phyloP scores from a whole-genome alignment of 2,888 invertebrate genomes.

The Drosophila bunnanda region DNA sequence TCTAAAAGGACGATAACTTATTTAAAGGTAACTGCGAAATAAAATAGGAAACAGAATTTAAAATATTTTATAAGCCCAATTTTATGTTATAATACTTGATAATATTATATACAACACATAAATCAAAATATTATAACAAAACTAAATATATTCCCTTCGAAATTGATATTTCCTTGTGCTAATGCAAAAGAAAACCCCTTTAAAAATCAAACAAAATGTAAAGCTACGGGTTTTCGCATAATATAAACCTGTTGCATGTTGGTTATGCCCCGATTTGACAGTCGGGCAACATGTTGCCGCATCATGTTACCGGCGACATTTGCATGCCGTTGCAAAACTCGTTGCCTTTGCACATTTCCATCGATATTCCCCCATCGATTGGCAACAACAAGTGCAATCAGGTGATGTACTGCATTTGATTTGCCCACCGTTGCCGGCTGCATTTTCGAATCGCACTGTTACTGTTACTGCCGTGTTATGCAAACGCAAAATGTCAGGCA shows the following conservation, averaged over 20 bases:
- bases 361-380: slow-evolving; percentile 51
- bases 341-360: slow-evolving; percentile 16
- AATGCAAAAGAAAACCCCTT: no score
- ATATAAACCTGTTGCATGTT: slow-evolving; percentile 22
- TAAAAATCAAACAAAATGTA: background rate
- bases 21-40: no score
- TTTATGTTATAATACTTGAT: background rate
- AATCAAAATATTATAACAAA: background rate
- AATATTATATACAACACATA: background rate
- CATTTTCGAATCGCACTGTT: slow-evolving; percentile 22
- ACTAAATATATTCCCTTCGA: background rate
- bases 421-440: slow-evolving; percentile 41
- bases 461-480: slow-evolving; percentile 59
- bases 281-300: slow-evolving; percentile 49
- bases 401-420: slow-evolving; percentile 72
- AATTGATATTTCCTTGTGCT: background rate
- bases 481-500: slow-evolving; percentile 77
- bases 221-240: slow-evolving; percentile 4
- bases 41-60: background rate
- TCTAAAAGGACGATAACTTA: no score
- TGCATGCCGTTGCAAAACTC: slow-evolving; percentile 56
- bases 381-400: slow-evolving; percentile 73
- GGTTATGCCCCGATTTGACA: slow-evolving; percentile 33
- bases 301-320: slow-evolving; percentile 61
- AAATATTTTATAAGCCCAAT: background rate